phyloP scores from a whole-genome alignment of 2,113 vertebrate genomes.

The Myiopsitta monachus region DNA sequence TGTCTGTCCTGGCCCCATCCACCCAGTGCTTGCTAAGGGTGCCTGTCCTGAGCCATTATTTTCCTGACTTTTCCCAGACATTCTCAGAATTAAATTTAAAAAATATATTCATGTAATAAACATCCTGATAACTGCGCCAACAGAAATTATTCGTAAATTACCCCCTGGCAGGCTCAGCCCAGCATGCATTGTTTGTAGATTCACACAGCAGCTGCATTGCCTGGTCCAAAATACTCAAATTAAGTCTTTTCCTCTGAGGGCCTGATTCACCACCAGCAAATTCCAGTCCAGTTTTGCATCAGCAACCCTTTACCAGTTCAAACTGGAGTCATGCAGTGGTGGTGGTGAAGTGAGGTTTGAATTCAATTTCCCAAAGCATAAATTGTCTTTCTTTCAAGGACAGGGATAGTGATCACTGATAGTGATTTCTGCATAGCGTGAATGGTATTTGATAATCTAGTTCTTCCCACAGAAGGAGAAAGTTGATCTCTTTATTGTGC shows the following conservation, averaged over 20 bases:
- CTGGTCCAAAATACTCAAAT: background rate
- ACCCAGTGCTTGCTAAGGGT: rapidly evolving
- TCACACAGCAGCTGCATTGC: rapidly evolving
- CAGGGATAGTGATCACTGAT: background rate
- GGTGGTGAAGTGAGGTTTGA: background rate
- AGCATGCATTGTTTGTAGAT: rapidly evolving
- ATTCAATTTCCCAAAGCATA: background rate
- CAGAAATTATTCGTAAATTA: background rate
- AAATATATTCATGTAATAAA: background rate
- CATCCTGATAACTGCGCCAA: background rate
- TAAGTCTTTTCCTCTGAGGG: rapidly evolving
- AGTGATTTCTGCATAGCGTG: background rate
- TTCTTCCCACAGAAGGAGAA: background rate
- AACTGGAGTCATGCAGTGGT: background rate
- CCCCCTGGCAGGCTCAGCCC: background rate
- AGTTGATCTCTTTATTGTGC: background rate
- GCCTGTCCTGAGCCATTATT: background rate
- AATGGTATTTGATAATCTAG: background rate
- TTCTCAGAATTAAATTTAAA: background rate
- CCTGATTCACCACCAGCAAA: background rate
- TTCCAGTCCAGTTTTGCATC: background rate
- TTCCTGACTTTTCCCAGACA: background rate
- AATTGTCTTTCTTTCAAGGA: background rate
- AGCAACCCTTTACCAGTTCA: background rate
- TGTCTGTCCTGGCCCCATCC: background rate